These are phyloP conservation scores for Scomberomorus guttatus DNA, from an alignment of 2,797 vertebrate genomes.

Conservation along the genomic window DNA sequence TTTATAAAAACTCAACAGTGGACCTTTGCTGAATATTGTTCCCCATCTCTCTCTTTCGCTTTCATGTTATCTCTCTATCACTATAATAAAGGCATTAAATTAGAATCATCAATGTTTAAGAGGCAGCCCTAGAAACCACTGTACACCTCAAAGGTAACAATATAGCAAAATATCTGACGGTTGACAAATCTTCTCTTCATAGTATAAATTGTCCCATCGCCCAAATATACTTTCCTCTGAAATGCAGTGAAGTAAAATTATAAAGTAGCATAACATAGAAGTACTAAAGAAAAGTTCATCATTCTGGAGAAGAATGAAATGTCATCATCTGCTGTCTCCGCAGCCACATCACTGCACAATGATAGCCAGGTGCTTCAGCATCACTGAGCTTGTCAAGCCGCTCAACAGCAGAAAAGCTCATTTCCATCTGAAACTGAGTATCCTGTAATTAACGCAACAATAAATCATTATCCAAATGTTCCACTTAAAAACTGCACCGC, in stretches of 20 bases:
- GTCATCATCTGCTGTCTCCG: neutral
- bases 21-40: too few species aligned
- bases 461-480: conserved; percentile 3
- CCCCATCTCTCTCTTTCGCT: too few species aligned
- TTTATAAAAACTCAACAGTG: too few species aligned
- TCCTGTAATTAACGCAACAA: conserved; percentile 19
- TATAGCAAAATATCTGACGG: too few species aligned
- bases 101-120: too few species aligned
- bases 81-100: too few species aligned
- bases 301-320: neutral
- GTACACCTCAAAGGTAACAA: too few species aligned
- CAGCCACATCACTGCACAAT: neutral
- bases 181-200: too few species aligned
- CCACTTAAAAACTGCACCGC: neutral
- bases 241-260: too few species aligned
- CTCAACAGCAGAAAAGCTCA: neutral
- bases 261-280: neutral
- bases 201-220: too few species aligned
- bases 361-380: neutral
- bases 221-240: neutral
- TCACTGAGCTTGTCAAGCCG: neutral
- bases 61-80: too few species aligned
- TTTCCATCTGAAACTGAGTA: neutral
- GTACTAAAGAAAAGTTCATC: neutral
- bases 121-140: too few species aligned